Evolutionary conservation across 2,888 invertebrate genomes (phyloP).

Genomic region (Zhuqinia jingwanae): DNA sequence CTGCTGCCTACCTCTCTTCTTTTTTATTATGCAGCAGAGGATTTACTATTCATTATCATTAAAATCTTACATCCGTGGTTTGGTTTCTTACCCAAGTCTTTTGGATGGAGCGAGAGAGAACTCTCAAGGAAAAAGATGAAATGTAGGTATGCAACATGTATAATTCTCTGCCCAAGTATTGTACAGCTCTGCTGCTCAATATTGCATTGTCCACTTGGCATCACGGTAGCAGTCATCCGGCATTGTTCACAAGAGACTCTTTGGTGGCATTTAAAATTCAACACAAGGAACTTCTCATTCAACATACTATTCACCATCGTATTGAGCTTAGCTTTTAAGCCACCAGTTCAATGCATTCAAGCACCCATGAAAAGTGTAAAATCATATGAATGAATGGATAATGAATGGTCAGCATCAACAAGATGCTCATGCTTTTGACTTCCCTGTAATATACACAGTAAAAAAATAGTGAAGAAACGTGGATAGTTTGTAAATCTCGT

Average conservation of each 20-base stretch:
- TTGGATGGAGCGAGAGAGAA: not conserved
- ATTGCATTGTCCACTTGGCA: constrained; percentile 45
- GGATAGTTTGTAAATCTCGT: not conserved
- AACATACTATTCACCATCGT: not conserved
- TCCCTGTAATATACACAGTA: no score
- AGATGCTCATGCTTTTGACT: no score
- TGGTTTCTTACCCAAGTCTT: constrained; percentile 13
- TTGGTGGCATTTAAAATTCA: constrained; percentile 54
- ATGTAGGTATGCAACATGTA: no score
- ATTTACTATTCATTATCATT: constrained; percentile 46
- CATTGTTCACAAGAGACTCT: constrained; percentile 39
- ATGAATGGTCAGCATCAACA: constrained; percentile 38
- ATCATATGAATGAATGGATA: constrained; percentile 48
- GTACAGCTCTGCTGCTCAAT: constrained; percentile 13
- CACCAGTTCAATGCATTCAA: constrained; percentile 56
- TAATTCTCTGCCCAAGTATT: no score
- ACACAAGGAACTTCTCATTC: constrained; percentile 34
- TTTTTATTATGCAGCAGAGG: not conserved
- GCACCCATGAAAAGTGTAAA: constrained; percentile 58
- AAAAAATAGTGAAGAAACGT: not conserved
- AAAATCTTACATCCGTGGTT: constrained; percentile 12
- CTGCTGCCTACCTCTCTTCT: constrained; percentile 23
- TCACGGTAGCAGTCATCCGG: constrained; percentile 6
- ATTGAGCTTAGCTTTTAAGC: constrained; percentile 50
- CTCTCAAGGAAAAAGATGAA: not conserved